A percentile compares a stretch with the other conserved stretches of the same genome.
Evolutionary conservation across 2,797 vertebrate genomes (phyloP).

Genomic region (Cirrhinus molitorella): DNA sequence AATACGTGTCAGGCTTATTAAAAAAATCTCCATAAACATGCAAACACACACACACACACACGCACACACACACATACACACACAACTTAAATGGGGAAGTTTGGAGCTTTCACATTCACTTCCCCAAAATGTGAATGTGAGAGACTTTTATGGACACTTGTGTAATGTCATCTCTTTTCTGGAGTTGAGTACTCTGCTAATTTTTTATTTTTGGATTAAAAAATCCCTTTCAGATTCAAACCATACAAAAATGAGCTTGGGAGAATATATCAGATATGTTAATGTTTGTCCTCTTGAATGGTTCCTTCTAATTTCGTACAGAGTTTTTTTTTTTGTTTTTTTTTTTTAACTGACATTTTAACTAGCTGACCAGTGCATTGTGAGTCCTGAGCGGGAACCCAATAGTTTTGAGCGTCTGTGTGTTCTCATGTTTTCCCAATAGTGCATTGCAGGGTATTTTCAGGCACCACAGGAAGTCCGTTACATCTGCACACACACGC

Average conservation of each 20-base stretch:
- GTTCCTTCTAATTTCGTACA: neutral
- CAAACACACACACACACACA: neutral
- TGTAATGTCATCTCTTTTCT: constrained; percentile 45
- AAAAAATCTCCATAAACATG: neutral
- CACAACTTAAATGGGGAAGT: constrained; percentile 63
- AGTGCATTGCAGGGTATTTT: constrained; percentile 63
- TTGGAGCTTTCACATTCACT: constrained; percentile 68
- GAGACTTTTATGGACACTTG: constrained; percentile 50
- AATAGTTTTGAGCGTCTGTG: constrained; percentile 33
- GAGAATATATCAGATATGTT: neutral
- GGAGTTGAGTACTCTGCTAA: constrained; percentile 16
- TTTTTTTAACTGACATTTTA: no score
- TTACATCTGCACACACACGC: constrained; percentile 60
- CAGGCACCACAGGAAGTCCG: constrained; percentile 66
- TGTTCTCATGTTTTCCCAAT: constrained; percentile 59
- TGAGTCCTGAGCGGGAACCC: constrained; percentile 23
- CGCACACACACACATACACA: constrained; percentile 24
- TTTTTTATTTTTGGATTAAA: constrained; percentile 6
- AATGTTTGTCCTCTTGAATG: neutral
- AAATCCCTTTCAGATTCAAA: neutral
- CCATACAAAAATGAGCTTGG: no score
- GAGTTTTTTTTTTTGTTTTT: no score
- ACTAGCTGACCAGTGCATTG: constrained; percentile 4
- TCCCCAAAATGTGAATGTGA: constrained; percentile 61
- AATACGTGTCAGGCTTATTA: neutral